Conservation (phyloP, 2,888 invertebrate species). For the Rhamnusium bicolor region DNA sequence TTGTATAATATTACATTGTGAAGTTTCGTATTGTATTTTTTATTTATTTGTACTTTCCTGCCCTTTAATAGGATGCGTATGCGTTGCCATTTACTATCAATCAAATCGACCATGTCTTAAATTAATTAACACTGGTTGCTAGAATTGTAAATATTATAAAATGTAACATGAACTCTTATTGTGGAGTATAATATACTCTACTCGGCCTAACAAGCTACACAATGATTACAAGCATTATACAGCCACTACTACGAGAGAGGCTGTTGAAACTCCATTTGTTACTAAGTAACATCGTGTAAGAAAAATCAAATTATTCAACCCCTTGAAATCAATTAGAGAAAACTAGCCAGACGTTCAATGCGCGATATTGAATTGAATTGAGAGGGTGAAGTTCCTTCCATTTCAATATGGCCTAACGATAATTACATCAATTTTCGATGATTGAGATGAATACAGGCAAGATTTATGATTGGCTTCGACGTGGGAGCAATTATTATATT, state of each 20-base stretch:
- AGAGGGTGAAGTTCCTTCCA: not conserved
- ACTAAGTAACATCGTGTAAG: not conserved
- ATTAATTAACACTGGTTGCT: too few relatives aligned
- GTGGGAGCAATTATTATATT: not conserved
- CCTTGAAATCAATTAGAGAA: conserved; percentile 7
- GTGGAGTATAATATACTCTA: too few relatives aligned
- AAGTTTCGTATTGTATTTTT: too few relatives aligned
- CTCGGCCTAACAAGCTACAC: not conserved
- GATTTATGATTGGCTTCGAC: not conserved
- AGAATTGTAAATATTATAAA: too few relatives aligned
- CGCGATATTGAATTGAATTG: not conserved
- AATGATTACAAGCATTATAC: not conserved
- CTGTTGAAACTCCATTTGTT: not conserved
- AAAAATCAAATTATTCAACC: conserved; percentile 15
- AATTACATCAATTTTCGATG: conserved; percentile 15
- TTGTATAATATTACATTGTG: too few relatives aligned
- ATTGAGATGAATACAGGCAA: not conserved
- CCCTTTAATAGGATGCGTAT: too few relatives aligned
- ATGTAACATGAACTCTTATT: too few relatives aligned
- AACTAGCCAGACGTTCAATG: conserved; percentile 17
- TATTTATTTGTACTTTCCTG: too few relatives aligned
- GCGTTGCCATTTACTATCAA: too few relatives aligned
- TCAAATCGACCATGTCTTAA: too few relatives aligned
- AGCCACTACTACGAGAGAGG: not conserved
- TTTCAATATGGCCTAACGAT: conserved; percentile 15